A percentile compares a stretch with the other conserved stretches of the same genome.
Conservation (phyloP, 2,888 invertebrate genomes). For the Microchrysa polita region DNA sequence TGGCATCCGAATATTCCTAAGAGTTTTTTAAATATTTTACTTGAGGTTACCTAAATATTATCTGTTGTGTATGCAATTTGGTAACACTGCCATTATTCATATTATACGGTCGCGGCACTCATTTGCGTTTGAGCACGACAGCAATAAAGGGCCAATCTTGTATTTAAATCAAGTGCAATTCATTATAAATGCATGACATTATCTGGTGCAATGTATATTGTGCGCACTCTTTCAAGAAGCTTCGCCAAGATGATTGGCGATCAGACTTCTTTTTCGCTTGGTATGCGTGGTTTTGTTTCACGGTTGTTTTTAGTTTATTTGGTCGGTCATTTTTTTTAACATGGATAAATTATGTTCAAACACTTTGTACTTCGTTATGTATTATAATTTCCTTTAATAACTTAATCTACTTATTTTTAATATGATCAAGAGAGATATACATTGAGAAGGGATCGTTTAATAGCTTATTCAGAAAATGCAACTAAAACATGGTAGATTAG, state of each 20-base stretch:
- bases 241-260: neutral
- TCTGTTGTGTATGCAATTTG: too few relatives aligned
- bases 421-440: too few relatives aligned
- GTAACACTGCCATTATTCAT: neutral
- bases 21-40: too few relatives aligned
- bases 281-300: neutral
- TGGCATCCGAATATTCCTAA: too few relatives aligned
- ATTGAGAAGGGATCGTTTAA: too few relatives aligned
- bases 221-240: constrained; percentile 21
- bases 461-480: too few relatives aligned
- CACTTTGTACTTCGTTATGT: too few relatives aligned
- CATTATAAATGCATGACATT: constrained; percentile 48
- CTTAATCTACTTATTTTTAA: constrained; percentile 5
- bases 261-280: constrained; percentile 47
- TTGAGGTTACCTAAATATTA: too few relatives aligned
- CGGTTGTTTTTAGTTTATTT: neutral
- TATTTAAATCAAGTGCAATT: constrained; percentile 49
- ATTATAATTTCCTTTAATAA: neutral
- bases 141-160: constrained; percentile 46
- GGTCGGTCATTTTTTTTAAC: too few relatives aligned
- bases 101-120: neutral
- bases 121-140: neutral
- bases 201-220: neutral
- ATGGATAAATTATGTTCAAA: too few relatives aligned
- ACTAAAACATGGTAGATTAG: too few relatives aligned